Conservation (phyloP, 2,797 vertebrate species). For the Nyctibius grandis region DNA sequence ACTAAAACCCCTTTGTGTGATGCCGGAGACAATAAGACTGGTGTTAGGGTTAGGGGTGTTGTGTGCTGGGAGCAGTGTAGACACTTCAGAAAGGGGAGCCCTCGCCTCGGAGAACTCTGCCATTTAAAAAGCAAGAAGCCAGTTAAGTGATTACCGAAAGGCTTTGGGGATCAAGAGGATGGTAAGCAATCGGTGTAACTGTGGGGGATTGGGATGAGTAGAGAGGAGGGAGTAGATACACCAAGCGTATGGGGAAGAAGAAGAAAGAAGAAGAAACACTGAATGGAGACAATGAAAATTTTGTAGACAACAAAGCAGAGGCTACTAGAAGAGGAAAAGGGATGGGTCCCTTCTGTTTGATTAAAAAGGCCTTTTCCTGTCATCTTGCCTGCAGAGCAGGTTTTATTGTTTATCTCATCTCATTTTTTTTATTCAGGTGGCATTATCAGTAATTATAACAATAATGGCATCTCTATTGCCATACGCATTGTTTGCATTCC, state of each 20-base stretch:
- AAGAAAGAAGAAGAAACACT: not conserved
- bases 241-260: not conserved
- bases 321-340: conserved; percentile 2
- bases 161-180: not conserved
- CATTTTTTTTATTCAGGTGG: not conserved
- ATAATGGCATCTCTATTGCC: not conserved
- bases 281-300: not conserved
- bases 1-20: not conserved
- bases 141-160: not conserved
- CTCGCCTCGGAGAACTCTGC: not conserved
- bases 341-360: not conserved
- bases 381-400: conserved; percentile 25
- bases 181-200: not conserved
- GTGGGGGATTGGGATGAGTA: not conserved
- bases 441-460: not conserved
- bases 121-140: not conserved
- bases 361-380: conserved; percentile 22
- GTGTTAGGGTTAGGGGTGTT: not conserved
- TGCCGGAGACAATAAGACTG: not conserved
- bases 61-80: not conserved
- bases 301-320: not conserved
- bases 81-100: not conserved
- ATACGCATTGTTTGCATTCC: not conserved
- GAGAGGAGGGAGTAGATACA: not conserved
- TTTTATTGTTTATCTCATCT: not conserved